These are phyloP conservation scores for Cebus imitator DNA, from an alignment of 2,113 vertebrate species.

Conservation along the genomic window DNA sequence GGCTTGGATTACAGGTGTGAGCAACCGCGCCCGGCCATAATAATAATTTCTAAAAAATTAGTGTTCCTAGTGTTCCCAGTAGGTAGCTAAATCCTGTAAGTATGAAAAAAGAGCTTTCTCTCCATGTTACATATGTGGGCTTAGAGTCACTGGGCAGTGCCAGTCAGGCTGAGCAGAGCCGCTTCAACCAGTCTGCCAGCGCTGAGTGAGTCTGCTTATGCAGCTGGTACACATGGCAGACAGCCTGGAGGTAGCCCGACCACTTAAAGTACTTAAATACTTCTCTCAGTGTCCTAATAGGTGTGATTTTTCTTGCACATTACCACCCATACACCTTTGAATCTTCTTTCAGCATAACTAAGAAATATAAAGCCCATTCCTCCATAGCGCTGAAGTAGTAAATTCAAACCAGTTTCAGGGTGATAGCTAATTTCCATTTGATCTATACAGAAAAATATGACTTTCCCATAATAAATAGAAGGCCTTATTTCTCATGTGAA, in stretches of 20 bases:
- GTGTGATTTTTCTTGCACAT: background rate
- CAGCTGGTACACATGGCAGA: background rate
- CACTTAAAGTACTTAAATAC: background rate
- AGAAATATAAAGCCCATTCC: background rate
- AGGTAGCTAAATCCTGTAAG: background rate
- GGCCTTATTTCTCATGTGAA: background rate
- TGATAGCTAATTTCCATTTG: background rate
- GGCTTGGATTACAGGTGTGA: too few species aligned
- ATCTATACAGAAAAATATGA: background rate
- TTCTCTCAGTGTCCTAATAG: background rate
- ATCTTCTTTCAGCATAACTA: background rate
- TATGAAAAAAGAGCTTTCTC: background rate
- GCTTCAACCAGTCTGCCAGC: background rate
- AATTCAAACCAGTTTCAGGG: background rate
- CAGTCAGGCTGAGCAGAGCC: background rate
- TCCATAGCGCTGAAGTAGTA: background rate
- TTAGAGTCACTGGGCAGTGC: background rate
- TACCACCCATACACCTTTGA: background rate
- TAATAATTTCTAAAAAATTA: background rate
- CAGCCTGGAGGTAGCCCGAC: background rate
- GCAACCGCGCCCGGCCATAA: too few species aligned
- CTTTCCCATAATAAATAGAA: background rate
- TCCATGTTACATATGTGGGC: accelerated
- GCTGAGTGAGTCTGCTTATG: background rate
- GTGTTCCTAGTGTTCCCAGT: background rate